Evolutionary conservation across 2,888 invertebrate genomes (phyloP), one percentile per base, ranked within the genome.

Genomic region (Melolontha melolontha): DNA sequence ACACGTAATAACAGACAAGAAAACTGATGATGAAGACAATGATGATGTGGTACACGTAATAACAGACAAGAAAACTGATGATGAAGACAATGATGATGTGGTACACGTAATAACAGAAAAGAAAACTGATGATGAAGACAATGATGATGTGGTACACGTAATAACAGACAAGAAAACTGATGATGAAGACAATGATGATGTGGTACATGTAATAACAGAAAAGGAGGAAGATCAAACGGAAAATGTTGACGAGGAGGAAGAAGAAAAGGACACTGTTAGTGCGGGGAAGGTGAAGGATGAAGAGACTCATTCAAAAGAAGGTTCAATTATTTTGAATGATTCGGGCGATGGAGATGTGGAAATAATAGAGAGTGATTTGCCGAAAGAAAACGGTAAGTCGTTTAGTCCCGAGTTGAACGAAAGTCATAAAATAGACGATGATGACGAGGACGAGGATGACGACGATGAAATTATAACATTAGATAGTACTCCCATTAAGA

Each of bases 271-370:
- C 14, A 22, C 22, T 2, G 4, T 22, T 42, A n/a, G 42, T 74
- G 75, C 5, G 75, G 47, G 68, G 69, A 39, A 73, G 71, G 44
- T 82, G 76, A 70, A 76, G 80, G 41, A 86, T 86, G 73, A 84
- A 27, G 84, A 40, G 74, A 84, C 84, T 72, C 84, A 84, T 49
- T 22, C 22, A 2, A 85, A 87, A 80, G 88, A 88, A 75, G 86
- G 52, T 50, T 12, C 66, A 17, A 39, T 66, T 17, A 64, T 71
- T 74, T 78, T 81, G 59, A 80, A 81, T 71, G 82, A 83, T 75
- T 79, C 81, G 5, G 80, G 79, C 51, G 78, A 78, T 69, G 78
- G 76, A 55, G 80, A 80, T 73, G 82, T 83, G 5, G 79, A 81
- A 76, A 78, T 83, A 22, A 78, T 83, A 8, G 81, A 81, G 54